Evolutionary conservation across 2,113 vertebrate species (phyloP).

Genomic region (Grallaria varia): DNA sequence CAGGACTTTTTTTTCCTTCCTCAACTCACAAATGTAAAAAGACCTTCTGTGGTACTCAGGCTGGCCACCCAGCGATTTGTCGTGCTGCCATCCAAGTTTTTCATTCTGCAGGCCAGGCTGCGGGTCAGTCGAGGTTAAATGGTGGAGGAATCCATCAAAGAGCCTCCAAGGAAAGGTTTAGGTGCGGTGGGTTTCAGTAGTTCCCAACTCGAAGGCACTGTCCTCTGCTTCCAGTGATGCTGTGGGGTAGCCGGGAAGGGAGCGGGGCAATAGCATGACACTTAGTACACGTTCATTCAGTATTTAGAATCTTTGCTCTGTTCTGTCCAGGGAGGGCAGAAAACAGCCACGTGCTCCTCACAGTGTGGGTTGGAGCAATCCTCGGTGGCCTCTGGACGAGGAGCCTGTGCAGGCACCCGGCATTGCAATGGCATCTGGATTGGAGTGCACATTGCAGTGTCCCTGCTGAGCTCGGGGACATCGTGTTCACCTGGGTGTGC

Average conservation of each 20-base stretch:
- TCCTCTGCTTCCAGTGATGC: neutral
- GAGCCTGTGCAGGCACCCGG: neutral
- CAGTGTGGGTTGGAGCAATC: neutral
- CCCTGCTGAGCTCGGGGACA: neutral
- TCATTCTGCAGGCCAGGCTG: neutral
- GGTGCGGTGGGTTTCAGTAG: neutral
- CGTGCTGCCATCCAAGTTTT: neutral
- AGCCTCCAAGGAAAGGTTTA: neutral
- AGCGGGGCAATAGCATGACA: neutral
- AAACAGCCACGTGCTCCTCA: neutral
- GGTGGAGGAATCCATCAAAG: neutral
- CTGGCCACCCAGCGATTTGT: neutral
- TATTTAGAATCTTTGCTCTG: neutral
- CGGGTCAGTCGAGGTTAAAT: neutral
- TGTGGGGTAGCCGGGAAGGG: neutral
- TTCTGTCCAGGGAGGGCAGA: neutral
- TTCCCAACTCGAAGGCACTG: neutral
- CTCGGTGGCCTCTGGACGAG: neutral
- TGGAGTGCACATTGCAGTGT: neutral
- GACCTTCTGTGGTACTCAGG: neutral
- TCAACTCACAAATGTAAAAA: neutral
- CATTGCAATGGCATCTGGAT: neutral
- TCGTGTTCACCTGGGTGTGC: neutral
- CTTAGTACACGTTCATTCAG: neutral
- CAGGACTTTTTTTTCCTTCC: neutral